Conservation (phyloP, 2,113 vertebrate genomes). For the Smithornis capensis region DNA sequence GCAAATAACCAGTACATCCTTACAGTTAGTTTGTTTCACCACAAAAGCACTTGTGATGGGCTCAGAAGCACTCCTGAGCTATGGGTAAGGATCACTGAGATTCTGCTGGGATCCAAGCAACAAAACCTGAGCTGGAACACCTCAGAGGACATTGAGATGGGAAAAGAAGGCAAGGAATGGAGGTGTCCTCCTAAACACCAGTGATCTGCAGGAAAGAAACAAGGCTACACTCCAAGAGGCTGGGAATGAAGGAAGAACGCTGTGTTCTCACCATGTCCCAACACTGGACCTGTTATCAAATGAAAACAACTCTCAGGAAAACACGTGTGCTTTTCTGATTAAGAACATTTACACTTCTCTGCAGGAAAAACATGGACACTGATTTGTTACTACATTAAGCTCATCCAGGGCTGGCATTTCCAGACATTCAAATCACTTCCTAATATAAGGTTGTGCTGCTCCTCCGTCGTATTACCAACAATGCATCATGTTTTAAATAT, state of each 20-base stretch:
- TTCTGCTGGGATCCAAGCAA: background rate
- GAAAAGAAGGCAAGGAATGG: background rate
- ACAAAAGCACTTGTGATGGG: background rate
- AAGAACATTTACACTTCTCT: background rate
- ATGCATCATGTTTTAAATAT: background rate
- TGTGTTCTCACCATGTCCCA: background rate
- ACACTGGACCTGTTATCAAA: background rate
- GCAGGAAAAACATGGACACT: background rate
- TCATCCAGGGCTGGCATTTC: background rate
- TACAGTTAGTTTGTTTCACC: background rate
- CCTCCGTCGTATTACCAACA: background rate
- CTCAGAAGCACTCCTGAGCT: background rate
- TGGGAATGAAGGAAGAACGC: background rate
- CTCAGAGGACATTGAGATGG: background rate
- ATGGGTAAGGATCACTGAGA: background rate
- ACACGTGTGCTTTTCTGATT: background rate
- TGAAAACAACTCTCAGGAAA: background rate
- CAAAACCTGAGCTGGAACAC: background rate
- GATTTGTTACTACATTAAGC: background rate
- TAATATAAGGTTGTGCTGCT: background rate
- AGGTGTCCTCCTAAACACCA: background rate
- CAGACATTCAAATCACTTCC: slow-evolving; percentile 39
- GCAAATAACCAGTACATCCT: background rate
- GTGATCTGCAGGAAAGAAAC: background rate
- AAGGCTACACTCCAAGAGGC: background rate